A percentile compares a stretch with the other conserved stretches of the same genome.
These are phyloP conservation scores for Piaya cayana DNA, from an alignment of 2,113 vertebrate species.

Conservation along the genomic window DNA sequence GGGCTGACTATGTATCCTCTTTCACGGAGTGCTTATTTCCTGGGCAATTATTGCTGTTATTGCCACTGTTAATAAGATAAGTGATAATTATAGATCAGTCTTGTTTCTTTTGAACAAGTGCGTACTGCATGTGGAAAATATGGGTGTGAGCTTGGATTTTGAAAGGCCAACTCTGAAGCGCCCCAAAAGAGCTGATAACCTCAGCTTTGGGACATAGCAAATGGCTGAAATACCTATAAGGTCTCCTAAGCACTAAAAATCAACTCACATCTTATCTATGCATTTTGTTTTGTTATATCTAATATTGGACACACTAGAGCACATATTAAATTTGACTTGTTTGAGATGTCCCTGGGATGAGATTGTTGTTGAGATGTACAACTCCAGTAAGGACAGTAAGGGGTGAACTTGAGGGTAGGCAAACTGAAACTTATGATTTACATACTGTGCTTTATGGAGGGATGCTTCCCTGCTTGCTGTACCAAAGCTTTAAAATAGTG, in stretches of 20 bases:
- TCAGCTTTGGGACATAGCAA: background rate
- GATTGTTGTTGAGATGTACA: background rate
- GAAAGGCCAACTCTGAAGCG: background rate
- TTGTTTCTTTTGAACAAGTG: background rate
- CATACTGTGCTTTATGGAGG: background rate
- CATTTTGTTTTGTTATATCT: background rate
- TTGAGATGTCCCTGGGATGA: background rate
- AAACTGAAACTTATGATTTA: background rate
- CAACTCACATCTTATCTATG: background rate
- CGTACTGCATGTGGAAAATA: background rate
- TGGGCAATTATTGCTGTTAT: background rate
- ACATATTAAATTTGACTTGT: background rate
- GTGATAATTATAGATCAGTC: background rate
- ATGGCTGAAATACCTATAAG: background rate
- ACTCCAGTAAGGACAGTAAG: background rate
- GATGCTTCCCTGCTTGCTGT: background rate
- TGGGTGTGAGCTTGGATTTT: background rate
- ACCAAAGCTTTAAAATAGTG: background rate
- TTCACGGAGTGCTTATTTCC: background rate
- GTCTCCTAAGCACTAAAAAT: background rate
- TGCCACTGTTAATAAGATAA: background rate
- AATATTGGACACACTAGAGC: background rate
- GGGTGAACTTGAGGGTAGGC: background rate
- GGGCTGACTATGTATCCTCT: rapidly evolving
- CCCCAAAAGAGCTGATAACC: background rate